phyloP scores from a whole-genome alignment of 1,140 invertebrate genomes.

The Rhopalosiphum padi region DNA sequence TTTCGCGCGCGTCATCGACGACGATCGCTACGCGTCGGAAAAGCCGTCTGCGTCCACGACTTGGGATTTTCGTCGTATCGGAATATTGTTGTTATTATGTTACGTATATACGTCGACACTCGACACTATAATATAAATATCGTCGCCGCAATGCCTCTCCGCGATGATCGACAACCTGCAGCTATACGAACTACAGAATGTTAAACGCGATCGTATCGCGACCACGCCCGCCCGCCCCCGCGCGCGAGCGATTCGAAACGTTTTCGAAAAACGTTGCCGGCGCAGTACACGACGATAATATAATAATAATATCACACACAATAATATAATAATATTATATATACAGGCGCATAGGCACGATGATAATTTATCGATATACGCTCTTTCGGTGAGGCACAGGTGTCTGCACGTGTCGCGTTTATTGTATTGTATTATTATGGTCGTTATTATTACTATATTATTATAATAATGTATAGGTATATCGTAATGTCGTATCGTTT shows the following conservation, averaged over 20 bases:
- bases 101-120: no score
- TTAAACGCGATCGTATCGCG: neutral
- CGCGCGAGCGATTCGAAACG: neutral
- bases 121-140: neutral
- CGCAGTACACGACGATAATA: neutral
- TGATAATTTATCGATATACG: neutral
- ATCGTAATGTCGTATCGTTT: neutral
- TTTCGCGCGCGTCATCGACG: no score
- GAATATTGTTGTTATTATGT: neutral
- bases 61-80: neutral
- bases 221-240: neutral
- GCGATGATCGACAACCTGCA: neutral
- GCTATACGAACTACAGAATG: neutral
- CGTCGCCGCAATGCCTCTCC: neutral
- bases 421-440: neutral
- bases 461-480: neutral
- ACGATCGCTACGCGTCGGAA: neutral
- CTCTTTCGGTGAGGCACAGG: neutral
- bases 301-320: neutral
- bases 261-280: neutral
- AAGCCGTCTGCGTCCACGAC: neutral
- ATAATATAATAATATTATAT: neutral
- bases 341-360: neutral
- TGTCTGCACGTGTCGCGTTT: neutral
- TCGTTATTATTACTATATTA: neutral